Percentiles rank a stretch among this genome's conserved stretches.
Conservation (phyloP, 2,888 invertebrate species). For the Lithosia quadra region DNA sequence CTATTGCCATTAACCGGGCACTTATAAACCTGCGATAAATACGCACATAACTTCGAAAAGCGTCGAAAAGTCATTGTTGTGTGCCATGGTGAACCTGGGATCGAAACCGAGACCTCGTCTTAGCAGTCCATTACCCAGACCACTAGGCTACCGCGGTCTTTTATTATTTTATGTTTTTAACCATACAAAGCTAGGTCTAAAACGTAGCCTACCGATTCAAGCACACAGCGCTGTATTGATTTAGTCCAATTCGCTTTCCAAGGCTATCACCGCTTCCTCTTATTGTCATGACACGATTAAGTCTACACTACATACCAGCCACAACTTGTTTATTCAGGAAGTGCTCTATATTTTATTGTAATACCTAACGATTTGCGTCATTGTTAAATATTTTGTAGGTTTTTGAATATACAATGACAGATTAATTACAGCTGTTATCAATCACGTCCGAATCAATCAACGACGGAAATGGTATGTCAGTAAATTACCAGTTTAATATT, state of each 20-base stretch:
- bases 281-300: constrained; percentile 42
- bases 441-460: constrained; percentile 23
- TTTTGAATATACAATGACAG: constrained; percentile 37
- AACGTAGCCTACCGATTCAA: neutral
- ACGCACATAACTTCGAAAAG: no score
- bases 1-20: no score
- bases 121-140: no score
- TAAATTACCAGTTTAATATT: constrained; percentile 1
- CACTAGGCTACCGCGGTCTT: no score
- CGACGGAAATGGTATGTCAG: constrained; percentile 10
- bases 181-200: neutral
- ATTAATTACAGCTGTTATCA: constrained; percentile 28
- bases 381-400: constrained; percentile 40
- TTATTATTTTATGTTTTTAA: no score
- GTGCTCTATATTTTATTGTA: constrained; percentile 51
- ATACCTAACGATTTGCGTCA: constrained; percentile 44
- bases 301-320: constrained; percentile 37
- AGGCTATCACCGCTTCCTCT: constrained; percentile 49
- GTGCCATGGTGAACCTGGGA: no score
- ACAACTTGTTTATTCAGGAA: constrained; percentile 55
- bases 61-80: no score
- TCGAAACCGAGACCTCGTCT: no score
- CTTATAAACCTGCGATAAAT: no score
- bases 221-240: constrained; percentile 5
- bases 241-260: constrained; percentile 37